Percentiles rank a stretch among this genome's conserved stretches.
Evolutionary conservation across 2,797 vertebrate genomes (phyloP).

Genomic region (Peromyscus eremicus): DNA sequence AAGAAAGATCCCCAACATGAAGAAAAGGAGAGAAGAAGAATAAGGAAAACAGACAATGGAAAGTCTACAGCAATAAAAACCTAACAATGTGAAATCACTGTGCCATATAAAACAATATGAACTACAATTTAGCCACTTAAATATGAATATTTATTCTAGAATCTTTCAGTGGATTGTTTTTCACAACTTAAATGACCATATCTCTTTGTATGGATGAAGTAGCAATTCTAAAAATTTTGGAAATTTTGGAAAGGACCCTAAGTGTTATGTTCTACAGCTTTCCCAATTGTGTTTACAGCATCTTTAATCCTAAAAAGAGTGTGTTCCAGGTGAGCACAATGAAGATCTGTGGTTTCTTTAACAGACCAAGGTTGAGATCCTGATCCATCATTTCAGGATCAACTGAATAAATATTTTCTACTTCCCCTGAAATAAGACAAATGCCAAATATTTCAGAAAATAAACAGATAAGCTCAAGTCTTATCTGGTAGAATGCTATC

Average conservation of each 20-base stretch:
- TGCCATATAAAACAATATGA: not conserved
- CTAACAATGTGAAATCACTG: conserved; percentile 42
- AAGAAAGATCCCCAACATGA: conserved; percentile 84
- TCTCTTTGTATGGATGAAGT: conserved; percentile 23
- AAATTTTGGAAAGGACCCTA: conserved; percentile 21
- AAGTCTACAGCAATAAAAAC: conserved; percentile 32
- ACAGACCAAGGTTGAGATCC: conserved; percentile 1
- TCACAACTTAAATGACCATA: conserved; percentile 45
- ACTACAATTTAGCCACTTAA: conserved; percentile 8
- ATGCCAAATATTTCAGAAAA: conserved; percentile 47
- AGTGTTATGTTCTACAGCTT: conserved; percentile 1
- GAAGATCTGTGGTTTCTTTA: not conserved
- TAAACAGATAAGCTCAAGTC: conserved; percentile 27
- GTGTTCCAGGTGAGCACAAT: fast-evolving
- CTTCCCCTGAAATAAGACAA: conserved; percentile 17
- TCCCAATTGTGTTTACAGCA: not conserved
- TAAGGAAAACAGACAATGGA: conserved; percentile 62
- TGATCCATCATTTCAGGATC: conserved; percentile 8
- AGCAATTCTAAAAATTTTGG: not conserved
- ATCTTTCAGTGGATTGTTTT: not conserved
- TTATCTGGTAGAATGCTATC: not conserved
- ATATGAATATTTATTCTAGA: not conserved
- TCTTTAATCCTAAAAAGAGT: not conserved
- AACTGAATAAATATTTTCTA: not conserved
- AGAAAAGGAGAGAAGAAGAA: conserved; percentile 79